phyloP scores from a whole-genome alignment of 2,888 invertebrate genomes.

The Lathronympha strigana region DNA sequence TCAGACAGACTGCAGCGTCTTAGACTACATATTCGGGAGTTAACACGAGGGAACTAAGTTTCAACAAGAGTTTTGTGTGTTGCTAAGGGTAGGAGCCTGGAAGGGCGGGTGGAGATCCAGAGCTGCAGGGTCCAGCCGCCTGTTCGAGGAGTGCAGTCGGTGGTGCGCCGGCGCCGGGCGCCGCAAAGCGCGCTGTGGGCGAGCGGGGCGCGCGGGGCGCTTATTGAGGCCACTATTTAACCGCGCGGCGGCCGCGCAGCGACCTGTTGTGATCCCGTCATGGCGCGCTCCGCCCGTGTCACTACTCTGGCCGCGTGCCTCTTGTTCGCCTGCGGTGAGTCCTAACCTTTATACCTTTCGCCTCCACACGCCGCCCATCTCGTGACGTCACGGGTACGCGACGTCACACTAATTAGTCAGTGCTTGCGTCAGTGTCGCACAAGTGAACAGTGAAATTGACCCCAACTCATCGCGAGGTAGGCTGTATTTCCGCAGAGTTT shows the following conservation, averaged over 20 bases:
- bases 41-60: not conserved
- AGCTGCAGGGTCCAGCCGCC: slow-evolving; percentile 74
- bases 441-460: slow-evolving; percentile 79
- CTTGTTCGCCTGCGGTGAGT: slow-evolving; percentile 84
- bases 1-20: no score
- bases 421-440: slow-evolving; percentile 74
- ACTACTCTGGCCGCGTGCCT: slow-evolving; percentile 83
- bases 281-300: slow-evolving; percentile 85
- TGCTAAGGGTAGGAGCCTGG: not conserved
- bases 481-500: slow-evolving; percentile 67
- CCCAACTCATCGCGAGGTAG: slow-evolving; percentile 72
- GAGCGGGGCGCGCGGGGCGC: slow-evolving; percentile 81
- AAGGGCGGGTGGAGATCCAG: slow-evolving; percentile 31
- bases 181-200: slow-evolving; percentile 76
- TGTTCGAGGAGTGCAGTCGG: slow-evolving; percentile 65
- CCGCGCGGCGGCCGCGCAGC: slow-evolving; percentile 79
- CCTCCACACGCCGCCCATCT: slow-evolving; percentile 75
- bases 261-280: slow-evolving; percentile 85
- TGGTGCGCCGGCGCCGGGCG: slow-evolving; percentile 67
- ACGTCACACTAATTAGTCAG: slow-evolving; percentile 66
- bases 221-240: slow-evolving; percentile 85
- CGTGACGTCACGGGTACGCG: slow-evolving; percentile 75
- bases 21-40: no score
- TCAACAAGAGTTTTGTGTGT: not conserved
- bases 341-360: slow-evolving; percentile 79